Evolutionary conservation across 2,888 invertebrate species (phyloP).

Genomic region (Lasioglossum lativentre): DNA sequence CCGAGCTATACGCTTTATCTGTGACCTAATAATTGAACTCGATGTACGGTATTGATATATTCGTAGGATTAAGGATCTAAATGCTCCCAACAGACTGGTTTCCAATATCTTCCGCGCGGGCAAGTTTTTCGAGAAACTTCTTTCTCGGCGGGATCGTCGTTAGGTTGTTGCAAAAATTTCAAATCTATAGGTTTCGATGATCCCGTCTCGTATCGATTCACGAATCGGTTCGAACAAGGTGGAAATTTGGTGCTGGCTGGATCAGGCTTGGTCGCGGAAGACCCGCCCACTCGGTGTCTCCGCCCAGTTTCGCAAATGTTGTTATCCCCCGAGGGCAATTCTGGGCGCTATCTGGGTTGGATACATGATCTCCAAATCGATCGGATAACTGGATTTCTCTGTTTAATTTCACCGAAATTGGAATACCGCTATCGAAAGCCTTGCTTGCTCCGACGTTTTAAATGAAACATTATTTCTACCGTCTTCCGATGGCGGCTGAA

Average conservation of each 20-base stretch:
- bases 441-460: constrained; percentile 52
- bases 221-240: background rate
- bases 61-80: constrained; percentile 52
- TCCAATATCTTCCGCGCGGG: constrained; percentile 50
- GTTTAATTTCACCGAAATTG: constrained; percentile 4
- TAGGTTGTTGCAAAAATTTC: background rate
- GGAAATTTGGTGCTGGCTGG: background rate
- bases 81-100: constrained; percentile 61
- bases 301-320: background rate
- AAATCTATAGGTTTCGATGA: constrained; percentile 1
- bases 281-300: background rate
- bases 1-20: constrained; percentile 47
- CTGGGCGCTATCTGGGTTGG: background rate
- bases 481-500: constrained; percentile 62
- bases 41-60: constrained; percentile 53
- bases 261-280: background rate
- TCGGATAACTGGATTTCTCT: background rate
- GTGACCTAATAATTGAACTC: constrained; percentile 44
- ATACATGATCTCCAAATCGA: background rate
- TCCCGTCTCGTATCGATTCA: background rate
- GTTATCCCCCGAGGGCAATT: no score
- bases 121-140: constrained; percentile 47
- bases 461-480: constrained; percentile 63
- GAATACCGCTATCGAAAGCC: constrained; percentile 35
- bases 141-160: constrained; percentile 8